Evolutionary conservation across 2,113 vertebrate species (phyloP), one percentile per base, ranked within the genome.

Genomic region (Pseudopodoces humilis): DNA sequence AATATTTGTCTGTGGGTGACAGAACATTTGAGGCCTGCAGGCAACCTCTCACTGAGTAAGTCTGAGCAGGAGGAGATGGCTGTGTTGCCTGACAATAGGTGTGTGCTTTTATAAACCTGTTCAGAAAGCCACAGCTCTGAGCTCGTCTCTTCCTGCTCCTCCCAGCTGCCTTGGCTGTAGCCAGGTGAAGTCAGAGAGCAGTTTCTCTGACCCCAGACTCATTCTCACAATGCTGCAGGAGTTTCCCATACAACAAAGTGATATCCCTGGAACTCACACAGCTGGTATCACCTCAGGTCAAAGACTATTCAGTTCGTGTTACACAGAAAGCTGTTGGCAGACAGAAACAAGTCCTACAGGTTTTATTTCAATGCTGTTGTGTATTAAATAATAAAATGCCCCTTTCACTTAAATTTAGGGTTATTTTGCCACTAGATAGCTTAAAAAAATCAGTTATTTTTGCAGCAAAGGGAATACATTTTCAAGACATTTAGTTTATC

Each of bases 401-500:
- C 16, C 53, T 78, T 87, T 58, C 56, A 47, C 15, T 27, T 67
- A 68, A 64, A 72, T 69, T 37, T 47, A 49, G 64, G n/a, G 15
- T 77, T 92, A 69, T 76, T 79, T 87, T 92, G 31, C 33, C 50
- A 59, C 69, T 70, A 83, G 4, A 7, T 35, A 56, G 25, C 18
- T 67, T 44, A 53, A 85, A 90, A 60, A 80, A 7, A 16, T 14
- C 31, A 23, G 47, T 70, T 70, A 35, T 56, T 77, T 88, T 47
- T 84, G 50, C 79, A 90, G 82, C 27, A 70, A 21, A 47, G 13
- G 44, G 55, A 90, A 56, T 68, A 81, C 50, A 78, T 90, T 93
- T 58, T 84, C 41, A 44, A 77, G 44, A 77, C 71, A 86, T 95
- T 91, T 90, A 75, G 92, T 96, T 95, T 65, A 79, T 83, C 62